Conservation (phyloP, 2,113 vertebrate species). For the Corydoras maculifer region DNA sequence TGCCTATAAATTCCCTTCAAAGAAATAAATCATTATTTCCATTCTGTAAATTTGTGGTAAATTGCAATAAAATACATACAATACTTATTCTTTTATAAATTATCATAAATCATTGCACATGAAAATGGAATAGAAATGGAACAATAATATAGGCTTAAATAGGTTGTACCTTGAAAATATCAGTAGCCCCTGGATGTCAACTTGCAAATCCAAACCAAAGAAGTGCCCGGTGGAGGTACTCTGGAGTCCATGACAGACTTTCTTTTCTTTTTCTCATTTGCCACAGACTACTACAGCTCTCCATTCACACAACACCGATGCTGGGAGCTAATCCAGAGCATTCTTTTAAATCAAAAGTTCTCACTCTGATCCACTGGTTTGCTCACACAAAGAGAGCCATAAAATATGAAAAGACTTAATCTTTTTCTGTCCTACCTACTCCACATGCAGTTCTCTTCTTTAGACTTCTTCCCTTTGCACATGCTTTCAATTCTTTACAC, state of each 20-base stretch:
- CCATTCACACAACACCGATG: slow-evolving; percentile 5
- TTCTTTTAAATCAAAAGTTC: slow-evolving; percentile 15
- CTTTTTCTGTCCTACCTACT: slow-evolving; percentile 54
- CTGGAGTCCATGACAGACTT: slow-evolving; percentile 64
- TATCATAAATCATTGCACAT: no score
- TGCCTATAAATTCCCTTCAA: no score
- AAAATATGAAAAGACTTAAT: slow-evolving; percentile 45
- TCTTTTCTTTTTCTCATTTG: slow-evolving; percentile 50
- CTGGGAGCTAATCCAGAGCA: slow-evolving; percentile 24
- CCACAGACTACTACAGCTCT: slow-evolving; percentile 14
- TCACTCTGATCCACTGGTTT: slow-evolving; percentile 16
- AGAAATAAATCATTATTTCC: no score
- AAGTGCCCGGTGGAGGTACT: slow-evolving; percentile 51
- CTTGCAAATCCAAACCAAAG: slow-evolving; percentile 60
- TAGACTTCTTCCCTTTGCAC: slow-evolving; percentile 45
- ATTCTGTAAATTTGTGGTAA: no score
- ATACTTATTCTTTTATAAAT: no score
- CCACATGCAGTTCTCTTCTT: slow-evolving; percentile 57
- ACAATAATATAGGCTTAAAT: not conserved
- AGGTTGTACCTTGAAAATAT: slow-evolving; percentile 57
- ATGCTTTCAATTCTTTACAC: slow-evolving; percentile 29
- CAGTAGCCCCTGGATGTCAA: slow-evolving; percentile 53
- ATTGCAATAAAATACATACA: no score
- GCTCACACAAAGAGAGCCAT: slow-evolving; percentile 43
- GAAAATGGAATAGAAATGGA: no score